Base-by-base conservation (phyloP, 2,113 vertebrate genomes). In the Rhadina sibilatrix region DNA sequence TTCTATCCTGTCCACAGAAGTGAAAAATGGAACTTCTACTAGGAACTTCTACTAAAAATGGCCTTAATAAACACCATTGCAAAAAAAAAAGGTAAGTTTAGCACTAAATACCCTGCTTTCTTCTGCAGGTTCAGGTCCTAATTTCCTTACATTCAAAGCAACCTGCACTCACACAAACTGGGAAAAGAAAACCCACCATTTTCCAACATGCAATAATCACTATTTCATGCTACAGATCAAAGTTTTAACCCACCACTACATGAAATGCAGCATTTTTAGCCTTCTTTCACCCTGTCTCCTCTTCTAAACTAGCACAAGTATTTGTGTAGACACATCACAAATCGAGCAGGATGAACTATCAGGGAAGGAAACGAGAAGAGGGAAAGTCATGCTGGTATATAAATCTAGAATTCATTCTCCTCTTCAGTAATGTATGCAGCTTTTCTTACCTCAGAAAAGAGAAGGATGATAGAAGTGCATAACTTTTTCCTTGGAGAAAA, bases 1-100 rank as follows among this genome's bases (percentile, higher is more conserved):
- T 64, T 87, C 38, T 68, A 33, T 37, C 27, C 33, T 60, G 13
- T 49, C 42, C 40, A 76, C 18, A 79, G 22, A 85, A 49, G 5
- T 10, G 23, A 80, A 82, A 94, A 83, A 78, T 77, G 2, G 60
- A 82, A 75, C 21, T 66, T 70, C 23, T 70, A 6, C 20, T 42
- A 59, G 10, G 28, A 91, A 61, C 16, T 66, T n/a, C n/a, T 52
- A 68, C n/a, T 63, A 38, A 46, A 61, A 69, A 53, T 19, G 7
- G 28, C 22, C 42, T 49, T 35, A 33, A 76, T 0, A 60, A 42
- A 69, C 15, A 56, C 6, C 35, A 37, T 9, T 44, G 15, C 27
- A 78, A 82, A 87, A 93, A 93, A 87, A 91, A 66, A 81, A 18
- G 10, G 10, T 11, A 64, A 66, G 10, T 37, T 74, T 40, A 77